A percentile compares a stretch with the other conserved stretches of the same genome.
These are phyloP conservation scores for Argyresthia albistria DNA, from an alignment of 2,888 invertebrate species.

Conservation along the genomic window DNA sequence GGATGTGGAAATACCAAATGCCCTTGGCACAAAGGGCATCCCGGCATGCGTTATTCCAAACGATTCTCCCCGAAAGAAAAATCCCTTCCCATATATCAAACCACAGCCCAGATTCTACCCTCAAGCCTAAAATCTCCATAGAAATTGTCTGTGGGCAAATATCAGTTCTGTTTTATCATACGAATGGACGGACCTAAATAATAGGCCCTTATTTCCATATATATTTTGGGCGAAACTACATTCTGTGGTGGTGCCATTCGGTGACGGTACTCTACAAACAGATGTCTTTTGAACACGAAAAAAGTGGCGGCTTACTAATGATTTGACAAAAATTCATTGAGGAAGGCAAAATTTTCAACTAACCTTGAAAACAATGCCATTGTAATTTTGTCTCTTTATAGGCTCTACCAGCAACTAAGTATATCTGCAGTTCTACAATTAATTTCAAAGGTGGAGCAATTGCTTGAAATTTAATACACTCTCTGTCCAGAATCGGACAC, in stretches of 20 bases:
- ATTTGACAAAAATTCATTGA: too few species aligned
- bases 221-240: conserved; percentile 24
- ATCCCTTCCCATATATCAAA: conserved; percentile 46
- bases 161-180: conserved; percentile 65
- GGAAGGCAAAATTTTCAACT: too few species aligned
- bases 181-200: conserved; percentile 66
- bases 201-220: conserved; percentile 59
- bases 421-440: too few species aligned
- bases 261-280: conserved; percentile 29
- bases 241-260: conserved; percentile 32
- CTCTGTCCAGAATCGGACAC: too few species aligned
- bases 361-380: too few species aligned
- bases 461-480: too few species aligned
- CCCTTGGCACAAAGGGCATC: not conserved
- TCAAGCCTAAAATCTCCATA: conserved; percentile 68
- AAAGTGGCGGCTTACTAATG: conserved; percentile 17
- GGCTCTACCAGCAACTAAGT: too few species aligned
- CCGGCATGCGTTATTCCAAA: conserved; percentile 6
- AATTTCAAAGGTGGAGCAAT: too few species aligned
- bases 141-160: conserved; percentile 64
- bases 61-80: conserved; percentile 44
- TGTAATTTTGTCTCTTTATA: too few species aligned
- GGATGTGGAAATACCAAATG: too few species aligned
- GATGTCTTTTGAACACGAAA: conserved; percentile 30
- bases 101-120: conserved; percentile 56